Evolutionary conservation across 2,113 vertebrate genomes (phyloP), one percentile per base, ranked within the genome.

Genomic region (Dipodomys stephensi): DNA sequence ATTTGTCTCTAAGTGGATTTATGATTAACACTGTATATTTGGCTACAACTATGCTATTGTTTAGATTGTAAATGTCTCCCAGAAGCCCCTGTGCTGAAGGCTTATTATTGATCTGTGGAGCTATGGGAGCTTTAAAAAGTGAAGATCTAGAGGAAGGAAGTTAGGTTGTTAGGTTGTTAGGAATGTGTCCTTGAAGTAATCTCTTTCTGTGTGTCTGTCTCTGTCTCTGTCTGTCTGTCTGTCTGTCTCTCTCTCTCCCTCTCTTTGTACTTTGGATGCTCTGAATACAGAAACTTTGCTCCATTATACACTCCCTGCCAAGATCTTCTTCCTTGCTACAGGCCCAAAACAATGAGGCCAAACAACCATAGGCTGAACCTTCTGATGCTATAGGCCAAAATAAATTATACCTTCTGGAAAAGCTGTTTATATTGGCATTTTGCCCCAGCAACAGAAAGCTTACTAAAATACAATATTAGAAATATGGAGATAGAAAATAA

Each of bases 1-100:
- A 49, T 23, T 69, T 94, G 39, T 53, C 22, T 94, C 83, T 84
- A 72, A 80, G 30, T 13, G 89, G 68, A 92, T 5, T 57, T 57
- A 88, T 15, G 27, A 89, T 39, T n/a, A 81, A 78, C 9, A 81
- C 19, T 64, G 13, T 69, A 27, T 80, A 90, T 79, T 57, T 95
- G 83, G 4, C 57, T 49, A 68, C 11, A 3, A 72, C 22, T 72
- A 8, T 71, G 23, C 28, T 64, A 67, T n/a, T 25, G 57, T 73
- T 67, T 35, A 15, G 68, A 28, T 62, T 10, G 7, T 4, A 64
- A 28, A 13, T 57, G 60, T 12, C 7, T 7, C 35, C 25, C 0
- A 65, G 64, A 49, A 35, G 23, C 35, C 6, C 25, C 32, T 44
- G 23, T 64, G 57, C 23, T 72, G 25, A 49, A 71, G 20, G 57